Evolutionary conservation across 1,140 invertebrate genomes (phyloP), one percentile per base, ranked within the genome.

Genomic region (Cotesia glomerata): DNA sequence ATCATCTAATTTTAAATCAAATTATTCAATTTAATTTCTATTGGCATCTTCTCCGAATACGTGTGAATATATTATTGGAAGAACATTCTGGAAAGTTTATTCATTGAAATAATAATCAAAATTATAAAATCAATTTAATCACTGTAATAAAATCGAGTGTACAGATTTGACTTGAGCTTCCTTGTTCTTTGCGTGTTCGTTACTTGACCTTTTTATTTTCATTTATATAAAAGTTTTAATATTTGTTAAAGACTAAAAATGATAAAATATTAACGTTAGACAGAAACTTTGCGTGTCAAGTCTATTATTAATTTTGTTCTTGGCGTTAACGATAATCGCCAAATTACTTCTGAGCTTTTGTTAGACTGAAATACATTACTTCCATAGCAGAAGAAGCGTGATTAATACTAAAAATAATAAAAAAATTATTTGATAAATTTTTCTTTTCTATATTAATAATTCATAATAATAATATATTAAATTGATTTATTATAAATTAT

Each of bases 251-350:
- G 4, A 16, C 13, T 56, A 36, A 18, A 69, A 56, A 63, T 8
- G 32, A 61, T 18, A 65, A 71, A 71, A 63, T 59, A 64, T 64
- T 71, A 13, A 36, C 63, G 45, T 54, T 7, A 52, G 64, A 68
- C 56, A 80, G 7, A 45, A 45, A 9, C 39, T 79, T 86, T 79
- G 83, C 84, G 84, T 86, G 84, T 76, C 77, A 73, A 70, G 74
- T 77, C 77, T 82, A 83, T 84, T 82, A 83, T 80, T 54, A n/a
- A 54, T 54, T 83, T 82, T 80, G 79, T 73, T 69, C 73, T 73
- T 71, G 69, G 78, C 80, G 82, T 86, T 86, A 86, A 87, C 86
- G 86, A 85, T 82, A 85, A 85, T 86, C 80, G 82, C 56, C 45
- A 62, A 63, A 26, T 59, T 34, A 34, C 58, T 59, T 59, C 7